phyloP scores from a whole-genome alignment of 2,797 vertebrate species.

The Spinus pinus region DNA sequence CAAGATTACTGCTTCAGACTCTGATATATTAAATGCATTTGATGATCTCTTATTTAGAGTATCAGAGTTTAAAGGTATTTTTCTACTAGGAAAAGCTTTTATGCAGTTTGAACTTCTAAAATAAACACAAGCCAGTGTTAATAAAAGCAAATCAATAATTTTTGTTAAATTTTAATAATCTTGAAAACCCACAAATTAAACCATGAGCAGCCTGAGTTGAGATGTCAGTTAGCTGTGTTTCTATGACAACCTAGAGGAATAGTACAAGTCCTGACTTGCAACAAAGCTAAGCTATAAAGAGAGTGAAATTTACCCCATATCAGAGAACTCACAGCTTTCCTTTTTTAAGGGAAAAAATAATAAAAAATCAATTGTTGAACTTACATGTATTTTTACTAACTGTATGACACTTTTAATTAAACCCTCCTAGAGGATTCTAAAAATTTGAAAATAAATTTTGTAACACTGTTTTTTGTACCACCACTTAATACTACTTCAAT shows the following conservation, averaged over 20 bases:
- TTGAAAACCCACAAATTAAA: slow-evolving; percentile 81
- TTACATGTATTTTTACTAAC: slow-evolving; percentile 69
- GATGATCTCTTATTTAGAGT: background rate
- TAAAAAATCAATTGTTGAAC: slow-evolving; percentile 61
- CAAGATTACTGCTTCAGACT: slow-evolving; percentile 46
- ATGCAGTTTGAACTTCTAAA: slow-evolving; percentile 65
- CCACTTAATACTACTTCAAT: background rate
- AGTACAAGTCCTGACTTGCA: slow-evolving; percentile 76
- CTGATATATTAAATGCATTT: slow-evolving; percentile 49
- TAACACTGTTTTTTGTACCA: background rate
- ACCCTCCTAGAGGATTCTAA: slow-evolving; percentile 17
- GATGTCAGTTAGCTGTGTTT: slow-evolving; percentile 80
- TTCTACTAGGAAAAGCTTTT: slow-evolving; percentile 47
- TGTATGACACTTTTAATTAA: slow-evolving; percentile 71
- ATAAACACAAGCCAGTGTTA: slow-evolving; percentile 72
- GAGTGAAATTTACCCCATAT: slow-evolving; percentile 79
- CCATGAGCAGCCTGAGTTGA: slow-evolving; percentile 75
- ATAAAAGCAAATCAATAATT: slow-evolving; percentile 84
- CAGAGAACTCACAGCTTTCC: slow-evolving; percentile 70
- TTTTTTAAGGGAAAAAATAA: background rate
- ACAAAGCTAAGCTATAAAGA: slow-evolving; percentile 76
- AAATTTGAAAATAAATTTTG: slow-evolving; percentile 46
- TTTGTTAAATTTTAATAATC: slow-evolving; percentile 87
- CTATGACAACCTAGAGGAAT: slow-evolving; percentile 80
- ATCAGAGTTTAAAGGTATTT: slow-evolving; percentile 4